phyloP scores from a whole-genome alignment of 2,888 invertebrate genomes.

The Craniophora ligustri region DNA sequence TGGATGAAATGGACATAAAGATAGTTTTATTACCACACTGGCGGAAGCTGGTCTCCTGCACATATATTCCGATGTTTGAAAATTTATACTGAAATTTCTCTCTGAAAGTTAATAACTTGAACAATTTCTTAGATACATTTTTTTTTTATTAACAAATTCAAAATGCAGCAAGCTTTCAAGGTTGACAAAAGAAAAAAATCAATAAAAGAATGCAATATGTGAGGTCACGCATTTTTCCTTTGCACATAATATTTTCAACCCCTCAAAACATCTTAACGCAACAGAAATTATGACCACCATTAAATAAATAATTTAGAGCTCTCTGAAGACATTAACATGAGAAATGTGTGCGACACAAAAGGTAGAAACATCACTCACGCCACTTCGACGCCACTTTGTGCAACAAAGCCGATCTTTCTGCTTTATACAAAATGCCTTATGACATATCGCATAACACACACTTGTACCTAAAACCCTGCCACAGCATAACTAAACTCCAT shows the following conservation, averaged over 20 bases:
- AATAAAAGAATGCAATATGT: conserved; percentile 10
- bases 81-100: no score
- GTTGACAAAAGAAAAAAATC: not conserved
- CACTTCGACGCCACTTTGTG: conserved; percentile 66
- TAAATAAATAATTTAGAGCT: conserved; percentile 65
- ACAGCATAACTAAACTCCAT: conserved; percentile 42
- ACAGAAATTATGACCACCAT: conserved; percentile 58
- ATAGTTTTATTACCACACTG: no score
- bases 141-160: not conserved
- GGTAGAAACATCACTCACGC: conserved; percentile 65
- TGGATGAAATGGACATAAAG: no score
- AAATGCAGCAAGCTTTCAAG: conserved; percentile 1
- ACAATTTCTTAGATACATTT: not conserved
- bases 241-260: conserved; percentile 40
- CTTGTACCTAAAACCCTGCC: conserved; percentile 47
- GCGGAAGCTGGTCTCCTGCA: no score
- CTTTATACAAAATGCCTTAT: conserved; percentile 62
- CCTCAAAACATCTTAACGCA: conserved; percentile 46
- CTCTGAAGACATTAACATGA: conserved; percentile 63
- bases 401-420: conserved; percentile 67
- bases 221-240: conserved; percentile 21
- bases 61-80: no score
- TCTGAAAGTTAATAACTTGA: no score
- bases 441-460: conserved; percentile 53
- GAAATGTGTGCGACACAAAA: conserved; percentile 63